Percentiles rank a stretch among this genome's conserved stretches.
phyloP scores from a whole-genome alignment of 2,888 invertebrate genomes.

The Himalopsyche japonica region DNA sequence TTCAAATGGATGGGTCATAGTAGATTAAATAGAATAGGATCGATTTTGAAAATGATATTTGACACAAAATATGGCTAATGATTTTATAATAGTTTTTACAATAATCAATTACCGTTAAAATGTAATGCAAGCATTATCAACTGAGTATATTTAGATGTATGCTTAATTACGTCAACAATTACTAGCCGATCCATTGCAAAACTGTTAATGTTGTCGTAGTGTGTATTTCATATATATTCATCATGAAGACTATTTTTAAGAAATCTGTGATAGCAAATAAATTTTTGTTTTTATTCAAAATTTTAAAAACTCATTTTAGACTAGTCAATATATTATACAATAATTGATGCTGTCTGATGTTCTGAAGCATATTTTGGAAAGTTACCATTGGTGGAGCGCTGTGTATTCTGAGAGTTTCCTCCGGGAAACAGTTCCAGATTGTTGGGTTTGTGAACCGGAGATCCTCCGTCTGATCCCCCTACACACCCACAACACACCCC shows the following conservation, averaged over 20 bases:
- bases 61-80: too few species aligned
- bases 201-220: too few species aligned
- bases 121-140: too few species aligned
- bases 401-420: slow-evolving; percentile 58
- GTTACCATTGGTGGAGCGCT: slow-evolving; percentile 83
- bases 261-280: not conserved
- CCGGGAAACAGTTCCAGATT: slow-evolving; percentile 72
- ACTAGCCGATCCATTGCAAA: too few species aligned
- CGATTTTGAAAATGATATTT: too few species aligned
- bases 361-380: slow-evolving; percentile 38
- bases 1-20: too few species aligned
- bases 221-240: not conserved
- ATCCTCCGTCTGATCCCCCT: slow-evolving; percentile 60
- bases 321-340: not conserved
- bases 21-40: too few species aligned
- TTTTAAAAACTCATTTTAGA: not conserved
- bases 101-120: too few species aligned
- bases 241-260: not conserved
- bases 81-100: too few species aligned
- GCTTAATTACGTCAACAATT: too few species aligned
- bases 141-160: too few species aligned
- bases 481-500: slow-evolving; percentile 37
- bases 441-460: slow-evolving; percentile 72
- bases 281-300: not conserved
- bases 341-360: not conserved